phyloP scores from a whole-genome alignment of 2,113 vertebrate genomes.

The Megalops atlanticus region DNA sequence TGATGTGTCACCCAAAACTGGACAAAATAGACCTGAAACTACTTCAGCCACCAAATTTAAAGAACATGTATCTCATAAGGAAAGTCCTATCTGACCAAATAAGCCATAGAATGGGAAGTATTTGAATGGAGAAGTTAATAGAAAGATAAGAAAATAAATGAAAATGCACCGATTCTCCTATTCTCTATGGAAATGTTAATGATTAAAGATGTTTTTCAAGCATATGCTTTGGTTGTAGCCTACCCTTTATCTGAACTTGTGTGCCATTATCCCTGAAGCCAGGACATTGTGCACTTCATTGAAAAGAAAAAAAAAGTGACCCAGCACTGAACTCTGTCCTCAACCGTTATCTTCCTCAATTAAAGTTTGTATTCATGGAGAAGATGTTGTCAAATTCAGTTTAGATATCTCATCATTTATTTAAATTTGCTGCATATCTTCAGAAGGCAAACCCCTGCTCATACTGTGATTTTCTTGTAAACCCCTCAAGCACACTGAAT shows the following conservation, averaged over 20 bases:
- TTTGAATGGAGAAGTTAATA: neutral
- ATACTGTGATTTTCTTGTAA: slow-evolving; percentile 13
- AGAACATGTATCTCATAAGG: neutral
- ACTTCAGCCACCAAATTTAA: neutral
- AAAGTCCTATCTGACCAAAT: neutral
- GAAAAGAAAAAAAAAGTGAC: neutral
- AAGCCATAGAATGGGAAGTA: neutral
- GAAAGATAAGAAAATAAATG: slow-evolving; percentile 1
- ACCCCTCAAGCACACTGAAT: slow-evolving; percentile 13
- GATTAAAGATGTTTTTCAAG: slow-evolving; percentile 4
- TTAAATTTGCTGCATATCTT: slow-evolving; percentile 5
- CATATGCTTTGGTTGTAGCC: neutral
- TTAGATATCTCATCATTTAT: slow-evolving; percentile 4
- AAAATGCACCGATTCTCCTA: neutral
- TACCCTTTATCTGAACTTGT: slow-evolving; percentile 1
- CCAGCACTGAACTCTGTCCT: neutral
- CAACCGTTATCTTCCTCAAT: slow-evolving; percentile 8
- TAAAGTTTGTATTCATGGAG: slow-evolving; percentile 10
- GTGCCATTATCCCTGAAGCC: neutral
- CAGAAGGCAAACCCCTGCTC: neutral
- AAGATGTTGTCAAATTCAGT: neutral
- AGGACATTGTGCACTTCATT: neutral
- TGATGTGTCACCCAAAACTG: neutral
- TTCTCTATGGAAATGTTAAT: neutral
- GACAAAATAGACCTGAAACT: neutral